These are phyloP conservation scores for Gila robusta DNA, from an alignment of 2,797 vertebrate species.

Conservation along the genomic window DNA sequence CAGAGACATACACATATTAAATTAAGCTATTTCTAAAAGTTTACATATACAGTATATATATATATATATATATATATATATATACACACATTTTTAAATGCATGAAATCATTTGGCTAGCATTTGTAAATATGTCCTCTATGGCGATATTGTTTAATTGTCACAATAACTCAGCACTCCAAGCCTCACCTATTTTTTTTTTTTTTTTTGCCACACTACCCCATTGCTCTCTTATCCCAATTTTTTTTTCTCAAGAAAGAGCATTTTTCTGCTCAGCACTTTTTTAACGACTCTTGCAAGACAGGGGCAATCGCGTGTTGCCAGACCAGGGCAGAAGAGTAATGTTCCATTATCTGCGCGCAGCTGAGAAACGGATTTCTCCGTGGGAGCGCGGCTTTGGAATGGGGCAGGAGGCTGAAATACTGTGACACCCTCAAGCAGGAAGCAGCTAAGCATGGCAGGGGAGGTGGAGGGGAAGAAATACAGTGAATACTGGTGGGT, in stretches of 20 bases:
- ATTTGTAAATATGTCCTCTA: background rate
- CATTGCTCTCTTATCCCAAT: slow-evolving; percentile 20
- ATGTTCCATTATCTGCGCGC: slow-evolving; percentile 60
- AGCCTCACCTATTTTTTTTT: background rate
- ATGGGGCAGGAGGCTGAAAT: slow-evolving; percentile 55
- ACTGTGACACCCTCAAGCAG: slow-evolving; percentile 59
- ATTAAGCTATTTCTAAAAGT: too few relatives aligned
- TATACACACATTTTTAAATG: background rate
- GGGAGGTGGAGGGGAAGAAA: slow-evolving; percentile 50
- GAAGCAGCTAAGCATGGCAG: slow-evolving; percentile 49
- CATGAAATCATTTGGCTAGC: background rate
- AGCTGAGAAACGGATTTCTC: slow-evolving; percentile 57
- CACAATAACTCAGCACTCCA: slow-evolving; percentile 9
- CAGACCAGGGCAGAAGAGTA: slow-evolving; percentile 58
- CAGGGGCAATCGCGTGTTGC: slow-evolving; percentile 37
- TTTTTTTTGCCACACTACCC: background rate
- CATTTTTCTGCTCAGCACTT: slow-evolving; percentile 35
- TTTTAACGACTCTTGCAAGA: slow-evolving; percentile 52
- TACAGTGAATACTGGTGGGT: slow-evolving; percentile 36
- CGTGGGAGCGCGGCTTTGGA: slow-evolving; percentile 16
- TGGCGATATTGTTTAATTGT: background rate
- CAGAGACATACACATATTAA: background rate
- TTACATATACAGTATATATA: too few relatives aligned
- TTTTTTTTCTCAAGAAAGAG: slow-evolving; percentile 16
- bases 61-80: too few relatives aligned